Evolutionary conservation across 2,113 vertebrate genomes (phyloP), one percentile per base, ranked within the genome.

Genomic region (Neomonachus schauinslandi): DNA sequence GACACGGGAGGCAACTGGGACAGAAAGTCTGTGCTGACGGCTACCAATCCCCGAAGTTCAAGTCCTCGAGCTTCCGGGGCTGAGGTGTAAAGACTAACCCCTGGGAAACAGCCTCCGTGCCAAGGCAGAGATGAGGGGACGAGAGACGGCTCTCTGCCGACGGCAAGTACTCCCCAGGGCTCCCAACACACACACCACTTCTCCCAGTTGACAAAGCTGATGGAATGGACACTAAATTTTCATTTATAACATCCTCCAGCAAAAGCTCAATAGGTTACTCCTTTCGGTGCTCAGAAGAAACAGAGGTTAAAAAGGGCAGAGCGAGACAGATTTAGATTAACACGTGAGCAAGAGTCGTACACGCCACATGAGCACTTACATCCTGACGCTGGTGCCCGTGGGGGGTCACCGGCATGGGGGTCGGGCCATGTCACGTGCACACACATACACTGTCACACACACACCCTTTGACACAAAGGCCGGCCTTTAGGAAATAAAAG

Each of bases 221-320:
- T 93, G 99, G 99, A 99, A 99, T 99, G 97, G 99, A 99, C 99
- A 99, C 99, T 99, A 99, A 99, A 99, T 99, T 99, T 99, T 99
- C 99, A 99, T 99, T 99, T 99, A 99, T 99, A 99, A 99, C 99
- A 99, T 99, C 99, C 99, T 99, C 99, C 99, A 99, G 99, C 99
- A 99, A 99, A 99, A 99, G 99, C 99, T 99, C 99, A 99, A 99
- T 99, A 99, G 99, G 99, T 99, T 99, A 99, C 99, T 99, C 99
- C 99, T 99, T 99, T 99, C 99, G 99, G 99, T 99, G 99, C 99
- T 99, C 99, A 0, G 98, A 99, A 98, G 99, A 98, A 99, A 98
- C 42, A 98, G 79, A 96, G 93, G 96, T 98, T 81, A 97, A 83
- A 98, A 93, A 94, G 89, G 97, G 82, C 16, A 98, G 96, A 98